A percentile compares a stretch with the other conserved stretches of the same genome.
phyloP scores from a whole-genome alignment of 2,888 invertebrate species.

The Heliconius ismenius region DNA sequence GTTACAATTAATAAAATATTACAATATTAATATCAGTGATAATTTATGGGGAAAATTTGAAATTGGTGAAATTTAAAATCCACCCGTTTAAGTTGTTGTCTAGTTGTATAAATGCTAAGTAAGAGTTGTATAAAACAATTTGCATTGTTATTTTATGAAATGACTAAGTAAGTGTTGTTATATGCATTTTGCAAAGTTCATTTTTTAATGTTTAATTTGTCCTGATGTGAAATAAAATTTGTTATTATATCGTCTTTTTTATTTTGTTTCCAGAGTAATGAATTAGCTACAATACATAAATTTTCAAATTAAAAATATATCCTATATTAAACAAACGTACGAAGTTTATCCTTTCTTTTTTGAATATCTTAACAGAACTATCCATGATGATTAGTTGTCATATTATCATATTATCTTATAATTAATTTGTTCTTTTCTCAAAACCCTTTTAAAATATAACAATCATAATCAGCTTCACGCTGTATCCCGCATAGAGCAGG shows the following conservation, averaged over 20 bases:
- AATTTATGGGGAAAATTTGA: not conserved
- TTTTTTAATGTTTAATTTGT: slow-evolving; percentile 62
- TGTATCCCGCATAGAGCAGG: too few relatives aligned
- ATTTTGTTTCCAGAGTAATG: not conserved
- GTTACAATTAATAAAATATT: not conserved
- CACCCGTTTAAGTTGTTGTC: slow-evolving; percentile 46
- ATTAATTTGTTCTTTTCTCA: too few relatives aligned
- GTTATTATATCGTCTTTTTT: slow-evolving; percentile 45
- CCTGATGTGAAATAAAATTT: slow-evolving; percentile 57
- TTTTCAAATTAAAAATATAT: too few relatives aligned
- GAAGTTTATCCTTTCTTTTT: too few relatives aligned
- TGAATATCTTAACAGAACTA: too few relatives aligned
- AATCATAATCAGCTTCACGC: too few relatives aligned
- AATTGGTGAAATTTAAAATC: not conserved
- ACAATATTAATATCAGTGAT: not conserved
- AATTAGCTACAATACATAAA: not conserved
- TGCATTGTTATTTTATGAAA: slow-evolving; percentile 34
- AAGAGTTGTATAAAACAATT: slow-evolving; percentile 8
- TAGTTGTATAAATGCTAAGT: slow-evolving; percentile 43
- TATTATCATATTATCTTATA: too few relatives aligned
- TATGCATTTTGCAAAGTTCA: slow-evolving; percentile 72
- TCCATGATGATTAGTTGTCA: too few relatives aligned
- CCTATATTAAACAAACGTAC: too few relatives aligned
- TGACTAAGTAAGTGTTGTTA: slow-evolving; percentile 56
- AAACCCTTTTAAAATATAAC: too few relatives aligned